Evolutionary conservation across 2,113 vertebrate genomes (phyloP).

Genomic region (Ursus arctos): DNA sequence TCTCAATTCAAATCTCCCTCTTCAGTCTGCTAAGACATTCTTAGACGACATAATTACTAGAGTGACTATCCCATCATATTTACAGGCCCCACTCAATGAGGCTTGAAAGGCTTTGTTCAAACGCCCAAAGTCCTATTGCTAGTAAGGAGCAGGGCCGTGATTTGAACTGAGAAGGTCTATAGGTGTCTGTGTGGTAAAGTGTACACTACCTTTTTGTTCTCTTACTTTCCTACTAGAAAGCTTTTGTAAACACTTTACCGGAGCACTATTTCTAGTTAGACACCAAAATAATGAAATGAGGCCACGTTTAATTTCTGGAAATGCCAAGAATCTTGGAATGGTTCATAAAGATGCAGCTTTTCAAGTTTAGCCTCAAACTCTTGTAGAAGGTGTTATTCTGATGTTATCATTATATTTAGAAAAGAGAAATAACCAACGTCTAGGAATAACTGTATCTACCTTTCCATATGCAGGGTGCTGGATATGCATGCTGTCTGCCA

Average conservation of each 20-base stretch:
- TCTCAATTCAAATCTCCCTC: background rate
- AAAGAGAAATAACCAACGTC: background rate
- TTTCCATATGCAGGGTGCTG: background rate
- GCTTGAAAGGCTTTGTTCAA: background rate
- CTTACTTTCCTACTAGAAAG: background rate
- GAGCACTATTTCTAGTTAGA: background rate
- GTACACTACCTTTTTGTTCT: background rate
- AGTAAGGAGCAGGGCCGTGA: background rate
- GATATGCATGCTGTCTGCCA: background rate
- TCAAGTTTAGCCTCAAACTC: background rate
- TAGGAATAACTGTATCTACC: background rate
- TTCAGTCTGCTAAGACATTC: background rate
- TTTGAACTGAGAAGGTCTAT: background rate
- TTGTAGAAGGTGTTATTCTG: background rate
- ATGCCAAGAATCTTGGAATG: background rate
- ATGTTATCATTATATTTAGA: background rate
- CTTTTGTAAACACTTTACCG: background rate
- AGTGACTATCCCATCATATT: background rate
- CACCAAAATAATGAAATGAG: background rate
- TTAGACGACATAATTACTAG: background rate
- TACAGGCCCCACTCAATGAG: background rate
- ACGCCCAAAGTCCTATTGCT: background rate
- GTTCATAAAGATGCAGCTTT: background rate
- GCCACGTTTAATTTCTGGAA: background rate
- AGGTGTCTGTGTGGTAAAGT: background rate